Evolutionary conservation across 1,140 invertebrate genomes (phyloP), one percentile per base, ranked within the genome.

Genomic region (Laodelphax striatellus): DNA sequence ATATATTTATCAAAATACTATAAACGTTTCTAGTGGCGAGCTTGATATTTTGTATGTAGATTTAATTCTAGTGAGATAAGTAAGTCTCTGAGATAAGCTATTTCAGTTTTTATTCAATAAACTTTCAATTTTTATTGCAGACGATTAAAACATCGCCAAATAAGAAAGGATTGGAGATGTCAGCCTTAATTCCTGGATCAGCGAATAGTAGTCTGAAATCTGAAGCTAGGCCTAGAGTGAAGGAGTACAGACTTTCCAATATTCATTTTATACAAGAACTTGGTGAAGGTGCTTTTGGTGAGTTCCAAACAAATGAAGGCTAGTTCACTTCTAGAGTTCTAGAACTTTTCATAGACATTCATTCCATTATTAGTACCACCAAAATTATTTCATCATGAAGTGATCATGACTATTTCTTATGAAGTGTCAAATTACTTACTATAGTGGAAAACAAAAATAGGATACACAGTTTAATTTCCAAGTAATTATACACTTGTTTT

Each of bases 261-360:
- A 82, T 75, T 81, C 79, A 87, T 60, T 96, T 97, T 69, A 77
- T 95, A 38, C 91, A 97, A 72, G 94, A 97, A 73, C 75, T 98
- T 2, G 94, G 94, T 38, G 94, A 98, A 79, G 94, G 94, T 22
- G 92, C 93, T 52, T 98, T 97, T 77, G 95, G 94, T 78, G 81
- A 79, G 70, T 73, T 60, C 10, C 54, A 54, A 62, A 9, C 14
- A 53, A 21, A 22, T 14, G 3, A 41, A 14, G 3, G n/a, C n/a
- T n/a, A n/a, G 11, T 14, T 54, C 17, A 22, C n/a, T 54, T 34
- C 4, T 8, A 5, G 10, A n/a, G 8, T 21, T 52, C 50, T 22
- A 1, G 24, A 24, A 10, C 3, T 46, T 46, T 16, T 46, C 8
- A 5, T 46, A n/a, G n/a, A n/a, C n/a, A n/a, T n/a, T n/a, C n/a